Base-by-base conservation (phyloP, 2,888 invertebrate species). In the Ophion costatus region DNA sequence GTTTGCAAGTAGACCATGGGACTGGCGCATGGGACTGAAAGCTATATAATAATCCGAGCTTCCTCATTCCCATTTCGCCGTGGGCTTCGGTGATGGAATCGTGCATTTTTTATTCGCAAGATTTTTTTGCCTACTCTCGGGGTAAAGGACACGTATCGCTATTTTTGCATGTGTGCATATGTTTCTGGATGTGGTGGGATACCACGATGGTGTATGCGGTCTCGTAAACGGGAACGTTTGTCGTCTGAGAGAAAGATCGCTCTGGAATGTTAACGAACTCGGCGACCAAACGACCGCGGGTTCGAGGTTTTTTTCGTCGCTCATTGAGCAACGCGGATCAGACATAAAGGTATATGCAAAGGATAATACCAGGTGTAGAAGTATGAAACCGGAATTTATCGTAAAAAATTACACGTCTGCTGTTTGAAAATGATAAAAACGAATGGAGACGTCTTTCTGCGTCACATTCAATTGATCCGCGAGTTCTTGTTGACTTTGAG, bases 261-360 rank as follows among this genome's bases (percentile, higher is more conserved):
- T 51, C 45, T 74, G 78, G 82, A 78, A 82, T 82, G 74, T 82
- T 82, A 82, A 82, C 82, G 78, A 82, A 78, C 78, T 82, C 56
- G 67, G 78, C 78, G 78, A 78, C 82, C 78, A 67, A 61, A 78
- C 61, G 61, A 45, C 64, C 42, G n/a, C 38, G 61, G 51, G 24
- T 73, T 61, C n/a, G 33, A 79, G 64, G 51, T 51, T 33, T 38
- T 64, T 70, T 24, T 33, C 5, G 66, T 22, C n/a, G 45, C 67
- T 57, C 64, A 64, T 57, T 22, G 64, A 42, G 78, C 57, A n/a
- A 66, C 42, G 66, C 20, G 51, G 9, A 69, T 20, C 59, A 66
- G 51, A 45, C n/a, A 24, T 70, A 78, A 84, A 81, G 57, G 29
- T 45, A 56, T 5, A 22, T n/a, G 69, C 57, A 67, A 71, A 77